These are phyloP conservation scores for Ambastaia sidthimunki DNA, from an alignment of 2,797 vertebrate species.

Conservation along the genomic window DNA sequence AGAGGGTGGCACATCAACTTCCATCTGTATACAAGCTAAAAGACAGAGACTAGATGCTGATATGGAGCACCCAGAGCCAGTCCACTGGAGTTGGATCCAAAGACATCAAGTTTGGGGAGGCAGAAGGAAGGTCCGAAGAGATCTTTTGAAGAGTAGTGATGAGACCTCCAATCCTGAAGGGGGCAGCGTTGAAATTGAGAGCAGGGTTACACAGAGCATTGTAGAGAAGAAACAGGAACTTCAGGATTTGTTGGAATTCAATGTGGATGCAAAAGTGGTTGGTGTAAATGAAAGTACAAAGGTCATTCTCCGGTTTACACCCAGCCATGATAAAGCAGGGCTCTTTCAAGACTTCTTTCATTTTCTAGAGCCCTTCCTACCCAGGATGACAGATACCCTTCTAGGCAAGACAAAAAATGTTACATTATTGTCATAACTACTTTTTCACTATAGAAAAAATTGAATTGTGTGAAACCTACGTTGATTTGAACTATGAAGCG, in stretches of 20 bases:
- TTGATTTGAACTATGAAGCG: neutral
- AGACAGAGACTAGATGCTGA: constrained; percentile 53
- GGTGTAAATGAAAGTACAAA: constrained; percentile 71
- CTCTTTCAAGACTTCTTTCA: constrained; percentile 86
- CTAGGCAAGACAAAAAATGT: constrained; percentile 58
- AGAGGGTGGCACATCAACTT: constrained; percentile 56
- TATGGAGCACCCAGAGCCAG: constrained; percentile 13
- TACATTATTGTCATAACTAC: constrained; percentile 14
- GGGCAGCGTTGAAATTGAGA: constrained; percentile 78
- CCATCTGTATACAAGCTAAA: constrained; percentile 64
- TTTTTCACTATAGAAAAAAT: neutral
- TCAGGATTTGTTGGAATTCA: constrained; percentile 76
- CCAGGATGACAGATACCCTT: constrained; percentile 75
- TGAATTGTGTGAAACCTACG: neutral
- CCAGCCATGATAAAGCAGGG: constrained; percentile 64
- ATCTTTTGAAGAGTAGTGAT: constrained; percentile 74
- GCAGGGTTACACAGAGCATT: constrained; percentile 80
- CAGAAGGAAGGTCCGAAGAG: constrained; percentile 83
- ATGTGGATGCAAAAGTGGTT: constrained; percentile 66
- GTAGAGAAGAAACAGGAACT: constrained; percentile 65
- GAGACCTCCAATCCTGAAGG: constrained; percentile 59
- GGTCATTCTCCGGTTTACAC: constrained; percentile 72
- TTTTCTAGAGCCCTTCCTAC: constrained; percentile 86
- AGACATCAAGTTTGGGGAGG: constrained; percentile 86
- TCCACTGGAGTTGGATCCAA: constrained; percentile 77